Percentiles rank a stretch among this genome's conserved stretches.
Evolutionary conservation across 2,888 invertebrate species (phyloP).

Genomic region (Laspeyria flexula): DNA sequence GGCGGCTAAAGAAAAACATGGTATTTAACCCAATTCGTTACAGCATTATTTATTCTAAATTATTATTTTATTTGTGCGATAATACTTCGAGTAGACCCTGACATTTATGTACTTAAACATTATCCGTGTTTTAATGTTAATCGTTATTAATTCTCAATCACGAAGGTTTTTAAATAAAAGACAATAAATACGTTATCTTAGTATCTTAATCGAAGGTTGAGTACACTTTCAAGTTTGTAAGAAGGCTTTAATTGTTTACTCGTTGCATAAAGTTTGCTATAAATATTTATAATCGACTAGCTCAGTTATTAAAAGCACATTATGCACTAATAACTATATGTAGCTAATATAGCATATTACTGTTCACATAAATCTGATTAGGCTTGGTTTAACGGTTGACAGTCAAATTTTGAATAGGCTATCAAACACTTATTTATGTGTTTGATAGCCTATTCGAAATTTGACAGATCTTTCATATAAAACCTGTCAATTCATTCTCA

Average conservation of each 20-base stretch:
- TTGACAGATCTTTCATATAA: too few species aligned
- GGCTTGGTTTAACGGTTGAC: too few species aligned
- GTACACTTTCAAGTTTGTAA: conserved; percentile 39
- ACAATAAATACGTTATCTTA: conserved; percentile 50
- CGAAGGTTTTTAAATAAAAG: conserved; percentile 48
- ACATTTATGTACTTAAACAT: conserved; percentile 48
- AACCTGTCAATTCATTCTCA: too few species aligned
- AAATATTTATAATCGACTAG: neutral
- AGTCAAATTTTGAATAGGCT: too few species aligned
- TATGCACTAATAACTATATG: too few species aligned
- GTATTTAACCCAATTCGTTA: neutral
- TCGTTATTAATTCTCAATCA: conserved; percentile 46
- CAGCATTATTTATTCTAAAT: conserved; percentile 12
- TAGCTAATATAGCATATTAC: too few species aligned
- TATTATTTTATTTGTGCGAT: conserved; percentile 6
- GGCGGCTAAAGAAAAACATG: neutral
- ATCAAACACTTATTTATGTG: too few species aligned
- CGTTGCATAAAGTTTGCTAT: neutral
- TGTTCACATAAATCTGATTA: too few species aligned
- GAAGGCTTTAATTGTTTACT: conserved; percentile 24
- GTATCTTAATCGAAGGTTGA: conserved; percentile 45
- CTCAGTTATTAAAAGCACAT: too few species aligned
- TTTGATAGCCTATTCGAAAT: too few species aligned
- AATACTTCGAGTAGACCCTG: conserved; percentile 35
- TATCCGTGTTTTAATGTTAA: conserved; percentile 43